Base-by-base conservation (phyloP, 1,140 invertebrate species). In the Ephestia elutella region DNA sequence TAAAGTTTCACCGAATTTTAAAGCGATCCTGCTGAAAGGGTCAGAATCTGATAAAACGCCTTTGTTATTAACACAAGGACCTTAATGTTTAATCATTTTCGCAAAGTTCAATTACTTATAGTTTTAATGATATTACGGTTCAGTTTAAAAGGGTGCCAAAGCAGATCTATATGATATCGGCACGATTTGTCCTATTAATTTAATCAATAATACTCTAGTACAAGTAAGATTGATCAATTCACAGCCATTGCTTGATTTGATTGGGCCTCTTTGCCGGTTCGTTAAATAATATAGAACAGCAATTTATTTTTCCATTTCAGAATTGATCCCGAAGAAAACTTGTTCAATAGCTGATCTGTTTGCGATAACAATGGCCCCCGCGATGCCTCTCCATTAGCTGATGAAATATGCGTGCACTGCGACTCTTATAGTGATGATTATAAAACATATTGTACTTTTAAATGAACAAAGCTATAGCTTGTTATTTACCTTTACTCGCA, bases 1-100 rank as follows among this genome's bases (percentile, higher is more conserved):
- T n/a, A 51, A 57, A 60, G 25, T 57, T 63, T 54, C 55, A 59
- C 56, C 58, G 55, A 59, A 60, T 60, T 60, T 60, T 55, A 63
- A 63, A 57, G 51, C 48, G 49, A 50, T 51, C 32, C 20, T 30
- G 30, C 35, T 58, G 44, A 32, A 32, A 49, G 60, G 55, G 50
- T 38, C 58, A 17, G 19, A 18, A 57, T 59, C 35, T 56, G 51
- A 57, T 60, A 49, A 63, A 63, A 56, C 44, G 48, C 32, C 55
- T 20, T 13, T 54, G 58, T 60, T 62, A 67, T 54, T 56, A 21
- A 55, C 38, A 48, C 35, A 55, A 25, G 30, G 51, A 48, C 21
- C 53, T 18, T 30, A 49, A 60, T 56, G 38, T 15, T 44, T 44
- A 15, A 44, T 44, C 38, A 44, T 15, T 44, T n/a, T n/a, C n/a